Conservation (phyloP, 1,140 invertebrate genomes). For the Habropoda laboriosa region DNA sequence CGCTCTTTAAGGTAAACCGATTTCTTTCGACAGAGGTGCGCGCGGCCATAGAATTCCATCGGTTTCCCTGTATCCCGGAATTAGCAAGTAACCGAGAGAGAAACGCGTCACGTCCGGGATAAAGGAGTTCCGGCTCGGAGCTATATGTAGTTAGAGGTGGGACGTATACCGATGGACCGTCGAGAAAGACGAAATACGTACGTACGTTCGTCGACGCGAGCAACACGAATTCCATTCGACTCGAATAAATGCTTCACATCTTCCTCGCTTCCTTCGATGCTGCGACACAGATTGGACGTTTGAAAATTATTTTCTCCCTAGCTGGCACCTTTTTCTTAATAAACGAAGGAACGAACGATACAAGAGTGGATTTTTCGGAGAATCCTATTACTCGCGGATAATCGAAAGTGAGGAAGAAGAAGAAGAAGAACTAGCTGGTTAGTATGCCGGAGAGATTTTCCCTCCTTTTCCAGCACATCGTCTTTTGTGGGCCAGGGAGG, state of each 20-base stretch:
- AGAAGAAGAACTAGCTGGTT: slow-evolving; percentile 14
- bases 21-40: too few species aligned
- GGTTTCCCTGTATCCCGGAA: slow-evolving; percentile 38
- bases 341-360: too few species aligned
- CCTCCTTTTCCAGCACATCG: slow-evolving; percentile 1
- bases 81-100: slow-evolving; percentile 40
- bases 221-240: background rate
- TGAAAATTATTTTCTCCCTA: too few species aligned
- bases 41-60: slow-evolving; percentile 14
- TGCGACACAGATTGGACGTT: too few species aligned
- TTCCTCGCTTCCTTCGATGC: too few species aligned
- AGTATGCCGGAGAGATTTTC: slow-evolving; percentile 18
- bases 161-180: slow-evolving; percentile 25
- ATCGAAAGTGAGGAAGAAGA: slow-evolving; percentile 23
- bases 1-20: too few species aligned
- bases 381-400: background rate
- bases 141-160: background rate
- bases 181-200: slow-evolving; percentile 5
- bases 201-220: background rate
- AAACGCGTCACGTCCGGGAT: background rate
- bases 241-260: slow-evolving; percentile 5
- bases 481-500: slow-evolving; percentile 39
- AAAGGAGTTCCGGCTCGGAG: background rate
- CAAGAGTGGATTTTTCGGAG: too few species aligned
- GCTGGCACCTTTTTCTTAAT: too few species aligned